A percentile compares a stretch with the other conserved stretches of the same genome.
Conservation (phyloP, 2,888 invertebrate species). For the Thera britannica region DNA sequence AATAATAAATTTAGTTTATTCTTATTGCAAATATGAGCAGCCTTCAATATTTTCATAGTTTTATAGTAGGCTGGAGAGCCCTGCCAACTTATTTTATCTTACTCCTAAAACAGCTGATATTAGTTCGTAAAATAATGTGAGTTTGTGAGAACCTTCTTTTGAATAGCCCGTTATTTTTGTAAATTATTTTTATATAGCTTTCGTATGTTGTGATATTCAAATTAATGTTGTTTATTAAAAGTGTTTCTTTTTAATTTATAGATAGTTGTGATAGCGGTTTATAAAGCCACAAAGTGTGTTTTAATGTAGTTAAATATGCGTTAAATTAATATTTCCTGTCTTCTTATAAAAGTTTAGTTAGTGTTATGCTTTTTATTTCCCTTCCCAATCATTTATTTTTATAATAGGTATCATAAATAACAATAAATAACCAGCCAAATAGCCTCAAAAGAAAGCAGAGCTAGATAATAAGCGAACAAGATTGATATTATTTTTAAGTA, state of each 20-base stretch:
- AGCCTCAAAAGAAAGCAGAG: no score
- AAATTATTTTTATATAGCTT: slow-evolving; percentile 4
- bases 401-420: no score
- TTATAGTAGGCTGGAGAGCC: slow-evolving; percentile 54
- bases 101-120: slow-evolving; percentile 52
- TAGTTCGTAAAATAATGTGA: slow-evolving; percentile 52
- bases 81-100: slow-evolving; percentile 58
- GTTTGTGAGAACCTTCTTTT: slow-evolving; percentile 33
- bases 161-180: slow-evolving; percentile 25
- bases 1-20: slow-evolving; percentile 54
- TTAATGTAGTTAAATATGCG: neutral
- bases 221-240: slow-evolving; percentile 20
- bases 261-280: slow-evolving; percentile 2
- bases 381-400: neutral
- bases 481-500: no score
- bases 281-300: neutral
- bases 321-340: slow-evolving; percentile 4
- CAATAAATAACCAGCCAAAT: no score
- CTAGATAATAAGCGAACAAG: no score
- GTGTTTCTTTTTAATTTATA: slow-evolving; percentile 12
- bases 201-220: slow-evolving; percentile 10
- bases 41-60: slow-evolving; percentile 58
- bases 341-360: slow-evolving; percentile 14
- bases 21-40: slow-evolving; percentile 50
- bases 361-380: slow-evolving; percentile 21